Evolutionary conservation across 2,113 vertebrate species (phyloP).

Genomic region (human): GRCh38 chr5:91878501-91879000

Average conservation of each 20-base stretch:
- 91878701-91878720: neutral
- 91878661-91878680: neutral
- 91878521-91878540: neutral
- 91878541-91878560: neutral
- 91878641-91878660: neutral
- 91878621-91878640: neutral
- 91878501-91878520: too few relatives aligned
- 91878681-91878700: neutral
- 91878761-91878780: neutral
- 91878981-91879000: too few relatives aligned
- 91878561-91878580: neutral
- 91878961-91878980: too few relatives aligned
- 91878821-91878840: neutral
- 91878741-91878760: neutral
- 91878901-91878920: too few relatives aligned
- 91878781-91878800: neutral
- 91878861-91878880: neutral
- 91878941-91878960: too few relatives aligned
- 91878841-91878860: neutral
- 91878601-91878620: neutral
- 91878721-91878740: too few relatives aligned
- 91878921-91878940: too few relatives aligned
- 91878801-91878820: neutral
- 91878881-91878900: neutral
- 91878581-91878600: neutral